Evolutionary conservation across 2,888 invertebrate genomes (phyloP).

Genomic region (Zygothrica quintamaculata): DNA sequence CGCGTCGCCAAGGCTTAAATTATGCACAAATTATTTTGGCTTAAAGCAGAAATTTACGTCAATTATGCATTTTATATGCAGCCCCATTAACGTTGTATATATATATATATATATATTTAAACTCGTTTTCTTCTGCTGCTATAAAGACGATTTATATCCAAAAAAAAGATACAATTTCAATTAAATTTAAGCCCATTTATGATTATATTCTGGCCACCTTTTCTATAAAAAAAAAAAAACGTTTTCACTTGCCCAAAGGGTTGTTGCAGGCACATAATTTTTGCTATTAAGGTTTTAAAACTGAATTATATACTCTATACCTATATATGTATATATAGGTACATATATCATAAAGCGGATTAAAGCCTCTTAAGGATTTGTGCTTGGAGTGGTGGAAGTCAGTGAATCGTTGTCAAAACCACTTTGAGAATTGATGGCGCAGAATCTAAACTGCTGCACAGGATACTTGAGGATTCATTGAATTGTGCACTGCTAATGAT

Average conservation of each 20-base stretch:
- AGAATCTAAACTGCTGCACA: slow-evolving; percentile 41
- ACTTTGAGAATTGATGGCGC: slow-evolving; percentile 49
- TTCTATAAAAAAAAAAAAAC: slow-evolving; percentile 34
- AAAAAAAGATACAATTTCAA: slow-evolving; percentile 64
- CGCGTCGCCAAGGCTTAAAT: slow-evolving; percentile 35
- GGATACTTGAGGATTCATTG: slow-evolving; percentile 54
- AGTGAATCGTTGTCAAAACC: slow-evolving; percentile 27
- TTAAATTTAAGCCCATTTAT: slow-evolving; percentile 75
- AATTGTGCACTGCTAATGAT: slow-evolving; percentile 31
- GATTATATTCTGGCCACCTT: slow-evolving; percentile 25
- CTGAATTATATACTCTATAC: slow-evolving; percentile 1
- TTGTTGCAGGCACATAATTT: slow-evolving; percentile 60
- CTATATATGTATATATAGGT: not conserved
- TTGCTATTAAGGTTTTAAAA: slow-evolving; percentile 40
- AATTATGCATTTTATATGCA: slow-evolving; percentile 68
- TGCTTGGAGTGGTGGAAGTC: not conserved
- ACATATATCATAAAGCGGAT: slow-evolving; percentile 56
- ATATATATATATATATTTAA: slow-evolving; percentile 1
- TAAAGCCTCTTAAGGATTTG: slow-evolving; percentile 25
- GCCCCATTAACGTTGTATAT: slow-evolving; percentile 12
- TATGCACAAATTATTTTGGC: slow-evolving; percentile 66
- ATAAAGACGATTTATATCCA: no score
- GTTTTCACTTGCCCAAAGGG: slow-evolving; percentile 47
- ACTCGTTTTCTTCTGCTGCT: slow-evolving; percentile 1
- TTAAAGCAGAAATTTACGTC: slow-evolving; percentile 59